Conservation (phyloP, 2,888 invertebrate genomes). For the Carterocephalus palaemon region DNA sequence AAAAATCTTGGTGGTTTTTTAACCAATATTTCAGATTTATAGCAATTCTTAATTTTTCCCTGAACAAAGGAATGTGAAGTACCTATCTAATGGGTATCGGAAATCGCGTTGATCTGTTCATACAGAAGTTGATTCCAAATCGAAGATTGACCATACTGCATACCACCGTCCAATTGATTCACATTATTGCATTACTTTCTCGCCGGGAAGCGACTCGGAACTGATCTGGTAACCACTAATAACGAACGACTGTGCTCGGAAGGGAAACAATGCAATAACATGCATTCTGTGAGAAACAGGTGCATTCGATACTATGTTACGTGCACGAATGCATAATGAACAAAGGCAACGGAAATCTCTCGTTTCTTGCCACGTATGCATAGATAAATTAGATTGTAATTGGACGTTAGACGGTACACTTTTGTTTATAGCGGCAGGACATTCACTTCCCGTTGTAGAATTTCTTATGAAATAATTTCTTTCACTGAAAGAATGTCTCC, state of each 20-base stretch:
- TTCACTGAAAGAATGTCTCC: no score
- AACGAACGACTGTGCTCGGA: conserved; percentile 30
- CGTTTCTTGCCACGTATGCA: conserved; percentile 18
- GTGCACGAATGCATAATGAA: conserved; percentile 23
- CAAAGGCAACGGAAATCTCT: conserved; percentile 24
- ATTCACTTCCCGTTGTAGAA: conserved; percentile 14
- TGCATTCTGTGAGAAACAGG: conserved; percentile 28
- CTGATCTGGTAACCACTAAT: conserved; percentile 11
- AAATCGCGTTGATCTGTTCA: not conserved
- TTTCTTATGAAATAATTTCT: no score
- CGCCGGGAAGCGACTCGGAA: conserved; percentile 7
- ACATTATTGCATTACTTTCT: conserved; percentile 11
- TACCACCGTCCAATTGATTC: conserved; percentile 13
- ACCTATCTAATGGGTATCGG: not conserved
- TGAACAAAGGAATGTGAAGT: no score
- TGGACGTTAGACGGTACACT: conserved; percentile 22
- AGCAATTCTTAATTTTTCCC: no score
- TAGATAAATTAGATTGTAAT: conserved; percentile 23
- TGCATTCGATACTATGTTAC: conserved; percentile 15
- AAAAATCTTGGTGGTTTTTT: no score
- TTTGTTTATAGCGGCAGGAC: conserved; percentile 19
- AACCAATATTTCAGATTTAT: no score
- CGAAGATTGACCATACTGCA: conserved; percentile 16
- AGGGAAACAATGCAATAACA: conserved; percentile 40
- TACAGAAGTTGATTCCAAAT: not conserved